Evolutionary conservation across 1,140 invertebrate genomes (phyloP).

Genomic region (Drosophila kanapiae): DNA sequence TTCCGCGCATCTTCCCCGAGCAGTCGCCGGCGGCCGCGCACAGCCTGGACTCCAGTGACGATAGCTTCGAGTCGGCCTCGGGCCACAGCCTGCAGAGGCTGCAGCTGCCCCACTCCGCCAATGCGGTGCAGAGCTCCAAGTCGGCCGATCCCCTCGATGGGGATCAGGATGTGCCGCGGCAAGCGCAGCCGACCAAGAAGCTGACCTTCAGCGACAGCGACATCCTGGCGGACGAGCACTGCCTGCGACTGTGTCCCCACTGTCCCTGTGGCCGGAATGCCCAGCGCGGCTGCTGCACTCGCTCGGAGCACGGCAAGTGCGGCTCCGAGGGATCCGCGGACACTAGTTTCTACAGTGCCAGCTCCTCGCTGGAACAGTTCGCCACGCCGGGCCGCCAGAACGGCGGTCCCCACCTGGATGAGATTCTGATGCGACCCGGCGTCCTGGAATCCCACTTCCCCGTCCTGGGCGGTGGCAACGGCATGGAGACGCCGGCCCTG

Average conservation of each 20-base stretch:
- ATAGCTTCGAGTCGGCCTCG: conserved; percentile 83
- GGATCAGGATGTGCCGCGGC: conserved; percentile 22
- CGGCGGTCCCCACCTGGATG: conserved; percentile 43
- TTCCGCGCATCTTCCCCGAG: conserved; percentile 69
- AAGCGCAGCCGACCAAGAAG: conserved; percentile 52
- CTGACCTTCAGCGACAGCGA: conserved; percentile 83
- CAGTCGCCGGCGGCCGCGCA: conserved; percentile 17
- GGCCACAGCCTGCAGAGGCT: conserved; percentile 71
- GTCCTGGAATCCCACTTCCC: conserved; percentile 84
- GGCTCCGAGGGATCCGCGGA: conserved; percentile 36
- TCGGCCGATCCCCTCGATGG: conserved; percentile 80
- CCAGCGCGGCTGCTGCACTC: conserved; percentile 53
- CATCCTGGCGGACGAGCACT: conserved; percentile 73
- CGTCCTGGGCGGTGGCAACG: conserved; percentile 31
- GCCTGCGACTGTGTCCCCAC: conserved; percentile 60
- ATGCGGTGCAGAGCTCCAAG: conserved; percentile 67
- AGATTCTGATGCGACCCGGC: conserved; percentile 70
- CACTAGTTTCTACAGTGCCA: conserved; percentile 83
- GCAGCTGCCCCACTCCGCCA: conserved; percentile 43
- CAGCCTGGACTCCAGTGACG: conserved; percentile 71
- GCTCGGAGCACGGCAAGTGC: conserved; percentile 55
- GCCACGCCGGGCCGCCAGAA: conserved; percentile 56
- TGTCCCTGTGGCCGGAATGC: conserved; percentile 67
- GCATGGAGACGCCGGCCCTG: conserved; percentile 51
- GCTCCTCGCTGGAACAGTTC: conserved; percentile 79